Conservation (phyloP, 2,797 vertebrate genomes). For the Eutrigla gurnardus region DNA sequence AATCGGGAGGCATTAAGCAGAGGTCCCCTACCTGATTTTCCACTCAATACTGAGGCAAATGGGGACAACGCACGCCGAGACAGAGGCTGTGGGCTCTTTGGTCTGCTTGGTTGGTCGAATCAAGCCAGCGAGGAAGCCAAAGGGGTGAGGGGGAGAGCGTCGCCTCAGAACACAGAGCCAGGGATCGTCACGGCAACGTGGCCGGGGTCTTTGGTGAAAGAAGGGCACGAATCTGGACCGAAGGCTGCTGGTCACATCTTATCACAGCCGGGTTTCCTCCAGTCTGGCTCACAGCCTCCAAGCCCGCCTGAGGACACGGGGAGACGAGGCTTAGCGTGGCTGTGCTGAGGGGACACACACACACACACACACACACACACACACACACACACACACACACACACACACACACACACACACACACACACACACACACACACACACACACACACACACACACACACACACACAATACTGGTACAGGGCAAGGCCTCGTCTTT, state of each 20-base stretch:
- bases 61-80: slow-evolving; percentile 52
- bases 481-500: slow-evolving; percentile 75
- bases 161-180: slow-evolving; percentile 20
- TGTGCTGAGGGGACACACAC: slow-evolving; percentile 13
- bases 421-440: slow-evolving; percentile 49
- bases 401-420: slow-evolving; percentile 33
- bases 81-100: slow-evolving; percentile 45
- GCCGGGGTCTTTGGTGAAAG: slow-evolving; percentile 33
- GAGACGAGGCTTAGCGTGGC: slow-evolving; percentile 51
- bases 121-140: slow-evolving; percentile 31
- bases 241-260: slow-evolving; percentile 66
- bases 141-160: slow-evolving; percentile 19
- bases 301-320: slow-evolving; percentile 62
- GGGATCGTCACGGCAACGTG: slow-evolving; percentile 3
- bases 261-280: slow-evolving; percentile 56
- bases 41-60: slow-evolving; percentile 65
- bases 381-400: slow-evolving; percentile 14
- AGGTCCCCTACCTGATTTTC: slow-evolving; percentile 70
- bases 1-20: slow-evolving; percentile 78
- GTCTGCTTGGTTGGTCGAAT: slow-evolving; percentile 57
- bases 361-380: too few relatives aligned
- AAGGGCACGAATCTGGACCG: slow-evolving; percentile 65
- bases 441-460: slow-evolving; percentile 56
- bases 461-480: slow-evolving; percentile 52
- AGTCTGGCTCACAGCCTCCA: slow-evolving; percentile 53